These are phyloP conservation scores for Miniopterus natalensis DNA, from an alignment of 2,113 vertebrate genomes.

Conservation along the genomic window DNA sequence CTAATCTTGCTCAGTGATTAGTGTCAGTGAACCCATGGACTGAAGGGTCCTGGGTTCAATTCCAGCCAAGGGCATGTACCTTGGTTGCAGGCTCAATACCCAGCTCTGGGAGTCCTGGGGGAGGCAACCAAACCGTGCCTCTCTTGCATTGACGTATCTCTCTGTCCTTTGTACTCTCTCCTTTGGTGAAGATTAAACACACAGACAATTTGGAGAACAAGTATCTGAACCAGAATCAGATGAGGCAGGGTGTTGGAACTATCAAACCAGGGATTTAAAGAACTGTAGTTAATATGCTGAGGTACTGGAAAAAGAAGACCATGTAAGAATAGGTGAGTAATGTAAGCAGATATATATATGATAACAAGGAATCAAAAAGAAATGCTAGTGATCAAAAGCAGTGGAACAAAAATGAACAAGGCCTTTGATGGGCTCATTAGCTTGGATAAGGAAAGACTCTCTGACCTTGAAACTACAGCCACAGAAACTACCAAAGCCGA, in stretches of 20 bases:
- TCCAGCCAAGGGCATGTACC: too few relatives aligned
- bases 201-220: neutral
- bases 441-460: too few relatives aligned
- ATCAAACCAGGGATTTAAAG: neutral
- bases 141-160: too few relatives aligned
- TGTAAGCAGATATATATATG: neutral
- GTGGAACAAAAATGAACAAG: neutral
- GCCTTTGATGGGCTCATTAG: neutral
- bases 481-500: neutral
- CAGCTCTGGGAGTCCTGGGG: too few relatives aligned
- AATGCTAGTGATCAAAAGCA: neutral
- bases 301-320: neutral
- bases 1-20: too few relatives aligned
- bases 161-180: too few relatives aligned
- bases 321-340: neutral
- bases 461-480: neutral
- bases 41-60: too few relatives aligned
- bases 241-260: neutral
- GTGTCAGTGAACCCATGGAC: too few relatives aligned
- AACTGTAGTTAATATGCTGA: neutral
- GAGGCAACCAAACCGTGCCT: too few relatives aligned
- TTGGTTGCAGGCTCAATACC: too few relatives aligned
- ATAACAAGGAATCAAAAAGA: neutral
- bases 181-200: too few relatives aligned
- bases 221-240: neutral